Evolutionary conservation across 2,888 invertebrate genomes (phyloP), one percentile per base, ranked within the genome.

Genomic region (Ophion costatus): DNA sequence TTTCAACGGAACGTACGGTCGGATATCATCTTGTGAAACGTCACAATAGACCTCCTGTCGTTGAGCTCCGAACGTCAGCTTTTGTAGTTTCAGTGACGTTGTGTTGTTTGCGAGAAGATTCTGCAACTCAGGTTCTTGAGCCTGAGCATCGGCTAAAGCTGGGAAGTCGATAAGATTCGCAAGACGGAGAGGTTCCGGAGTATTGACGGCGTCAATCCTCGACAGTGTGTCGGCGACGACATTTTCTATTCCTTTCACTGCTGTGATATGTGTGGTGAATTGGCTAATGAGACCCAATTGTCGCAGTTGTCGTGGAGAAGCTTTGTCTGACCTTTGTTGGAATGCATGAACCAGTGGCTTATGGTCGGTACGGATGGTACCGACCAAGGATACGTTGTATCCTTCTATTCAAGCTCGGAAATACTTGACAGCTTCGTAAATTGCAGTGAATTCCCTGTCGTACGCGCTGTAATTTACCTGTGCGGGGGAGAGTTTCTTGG

Each of bases 341-440:
- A 80, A 83, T 1, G 83, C 82, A 56, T 71, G 78, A 24, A 56
- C 38, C 1, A 84, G 20, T 0, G 82, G 82, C 29, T 82, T 82
- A 57, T 85, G 85, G 51, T 85, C 84, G 5, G 84, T 87, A 10
- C 29, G 22, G 0, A 81, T 74, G 0, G 67, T 11, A 2, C n/a
- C n/a, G n/a, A n/a, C n/a, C n/a, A n/a, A n/a, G n/a, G n/a, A n/a
- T n/a, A 4, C 63, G 74, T 83, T 64, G 88, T 87, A 77, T 89
- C 91, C 0, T 85, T 87, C 3, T 5, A 51, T 67, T 90, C 81
- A 0, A 86, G 67, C 0, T 84, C 80, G 2, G 82, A 73, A 2
- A 87, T 66, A 61, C 85, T 87, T 56, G 42, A 22, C 0, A 77
- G 22, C 59, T 29, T 77, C 10, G 29, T 29, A 29, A 29, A 29